Evolutionary conservation across 2,888 invertebrate genomes (phyloP).

Genomic region (Zygaena filipendulae): DNA sequence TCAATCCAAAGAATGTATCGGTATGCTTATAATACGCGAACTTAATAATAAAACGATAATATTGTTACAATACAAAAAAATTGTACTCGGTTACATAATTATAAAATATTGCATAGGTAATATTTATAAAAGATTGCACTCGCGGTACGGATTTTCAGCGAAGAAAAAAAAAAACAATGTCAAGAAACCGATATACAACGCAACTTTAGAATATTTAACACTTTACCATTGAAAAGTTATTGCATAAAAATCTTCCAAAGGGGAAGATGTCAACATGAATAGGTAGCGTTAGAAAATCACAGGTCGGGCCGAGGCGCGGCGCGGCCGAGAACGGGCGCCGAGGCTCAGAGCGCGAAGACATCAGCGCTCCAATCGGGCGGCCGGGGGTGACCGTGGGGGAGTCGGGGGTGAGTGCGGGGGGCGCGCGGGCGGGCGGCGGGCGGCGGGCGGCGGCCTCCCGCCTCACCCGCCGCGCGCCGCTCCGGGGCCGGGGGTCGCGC

Average conservation of each 20-base stretch:
- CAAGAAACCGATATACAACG: too few species aligned
- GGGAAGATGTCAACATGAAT: constrained; percentile 43
- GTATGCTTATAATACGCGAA: constrained; percentile 60
- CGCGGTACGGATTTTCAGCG: constrained; percentile 34
- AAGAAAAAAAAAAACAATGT: too few species aligned
- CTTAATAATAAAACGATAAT: constrained; percentile 54
- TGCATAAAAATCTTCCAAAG: constrained; percentile 38
- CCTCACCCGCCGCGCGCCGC: constrained; percentile 21
- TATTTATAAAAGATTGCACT: constrained; percentile 40
- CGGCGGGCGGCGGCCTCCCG: constrained; percentile 16
- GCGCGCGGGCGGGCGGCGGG: constrained; percentile 10
- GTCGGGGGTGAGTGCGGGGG: constrained; percentile 10
- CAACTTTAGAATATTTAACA: constrained; percentile 57
- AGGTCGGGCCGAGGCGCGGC: constrained; percentile 25
- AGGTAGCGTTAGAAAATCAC: constrained; percentile 32
- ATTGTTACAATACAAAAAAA: constrained; percentile 45
- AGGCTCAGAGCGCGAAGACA: background rate
- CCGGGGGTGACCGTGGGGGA: constrained; percentile 1
- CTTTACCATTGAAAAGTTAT: constrained; percentile 48
- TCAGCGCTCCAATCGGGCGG: background rate
- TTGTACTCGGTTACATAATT: constrained; percentile 58
- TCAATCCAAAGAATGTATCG: constrained; percentile 68
- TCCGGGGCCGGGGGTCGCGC: constrained; percentile 28
- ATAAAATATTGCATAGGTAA: too few species aligned
- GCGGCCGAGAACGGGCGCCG: background rate